These are phyloP conservation scores for Lophius piscatorius DNA, from an alignment of 2,113 vertebrate genomes.

Conservation along the genomic window DNA sequence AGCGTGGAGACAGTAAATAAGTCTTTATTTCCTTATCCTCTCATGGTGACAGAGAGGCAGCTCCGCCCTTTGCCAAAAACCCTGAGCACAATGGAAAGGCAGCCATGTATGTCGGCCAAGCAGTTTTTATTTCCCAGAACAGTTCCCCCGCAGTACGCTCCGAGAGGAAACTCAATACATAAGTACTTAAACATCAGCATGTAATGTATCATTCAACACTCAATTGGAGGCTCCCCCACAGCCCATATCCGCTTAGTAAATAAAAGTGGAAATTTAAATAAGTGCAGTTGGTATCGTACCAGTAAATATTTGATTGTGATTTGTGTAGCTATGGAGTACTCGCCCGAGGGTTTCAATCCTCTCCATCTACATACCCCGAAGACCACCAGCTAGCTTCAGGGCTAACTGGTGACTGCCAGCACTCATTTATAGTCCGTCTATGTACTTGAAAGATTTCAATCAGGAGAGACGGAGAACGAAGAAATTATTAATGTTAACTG, in stretches of 20 bases:
- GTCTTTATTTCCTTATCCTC: slow-evolving; percentile 57
- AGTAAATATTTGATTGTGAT: slow-evolving; percentile 34
- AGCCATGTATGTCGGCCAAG: slow-evolving; percentile 37
- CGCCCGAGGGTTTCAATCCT: slow-evolving; percentile 28
- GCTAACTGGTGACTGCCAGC: slow-evolving; percentile 51
- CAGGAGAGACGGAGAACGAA: no score
- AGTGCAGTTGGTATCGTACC: slow-evolving; percentile 7
- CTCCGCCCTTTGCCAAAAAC: slow-evolving; percentile 40
- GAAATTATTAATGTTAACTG: no score
- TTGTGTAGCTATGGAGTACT: slow-evolving; percentile 37
- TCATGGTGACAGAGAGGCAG: slow-evolving; percentile 52
- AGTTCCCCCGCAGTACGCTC: slow-evolving; percentile 21
- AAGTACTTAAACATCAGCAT: slow-evolving; percentile 41
- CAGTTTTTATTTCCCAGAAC: slow-evolving; percentile 54
- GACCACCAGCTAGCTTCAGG: slow-evolving; percentile 53
- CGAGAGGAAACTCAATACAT: slow-evolving; percentile 45
- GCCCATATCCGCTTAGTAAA: slow-evolving; percentile 25
- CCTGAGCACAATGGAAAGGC: slow-evolving; percentile 48
- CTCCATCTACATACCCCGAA: slow-evolving; percentile 30
- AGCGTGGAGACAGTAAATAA: slow-evolving; percentile 46
- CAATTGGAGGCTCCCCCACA: not conserved
- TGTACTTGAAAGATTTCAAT: no score
- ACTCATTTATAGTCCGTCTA: no score
- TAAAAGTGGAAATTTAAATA: slow-evolving; percentile 27
- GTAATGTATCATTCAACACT: slow-evolving; percentile 2